Conservation (phyloP, 1,140 invertebrate genomes). For the Limonius californicus region DNA sequence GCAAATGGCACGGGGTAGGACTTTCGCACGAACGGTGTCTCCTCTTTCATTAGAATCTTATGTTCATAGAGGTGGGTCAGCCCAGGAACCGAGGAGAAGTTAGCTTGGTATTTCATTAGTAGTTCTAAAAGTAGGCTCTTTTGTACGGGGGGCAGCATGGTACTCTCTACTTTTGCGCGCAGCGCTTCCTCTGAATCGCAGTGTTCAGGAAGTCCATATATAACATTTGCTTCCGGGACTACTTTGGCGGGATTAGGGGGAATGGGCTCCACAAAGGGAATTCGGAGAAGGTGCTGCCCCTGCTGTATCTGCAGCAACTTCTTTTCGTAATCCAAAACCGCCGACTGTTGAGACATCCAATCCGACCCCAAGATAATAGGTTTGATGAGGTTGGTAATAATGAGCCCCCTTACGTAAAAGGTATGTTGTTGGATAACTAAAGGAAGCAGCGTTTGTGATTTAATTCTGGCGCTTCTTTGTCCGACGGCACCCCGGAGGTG, state of each 20-base stretch:
- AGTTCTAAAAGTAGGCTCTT: not conserved
- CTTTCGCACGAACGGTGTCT: slow-evolving; percentile 17
- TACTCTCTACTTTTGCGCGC: not conserved
- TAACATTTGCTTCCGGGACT: not conserved
- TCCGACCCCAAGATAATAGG: slow-evolving; percentile 17
- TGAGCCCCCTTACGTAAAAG: not conserved
- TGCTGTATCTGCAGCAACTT: not conserved
- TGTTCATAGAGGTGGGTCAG: slow-evolving; percentile 24
- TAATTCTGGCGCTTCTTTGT: slow-evolving; percentile 5
- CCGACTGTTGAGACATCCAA: not conserved
- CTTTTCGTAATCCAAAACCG: not conserved
- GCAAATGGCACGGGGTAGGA: slow-evolving; percentile 31
- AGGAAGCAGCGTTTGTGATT: not conserved
- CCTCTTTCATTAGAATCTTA: slow-evolving; percentile 23
- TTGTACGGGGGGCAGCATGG: not conserved
- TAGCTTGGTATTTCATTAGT: not conserved
- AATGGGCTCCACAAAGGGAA: not conserved
- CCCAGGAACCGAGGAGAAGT: slow-evolving; percentile 26
- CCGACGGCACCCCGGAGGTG: slow-evolving; percentile 13
- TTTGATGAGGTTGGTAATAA: slow-evolving; percentile 13
- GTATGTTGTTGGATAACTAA: not conserved
- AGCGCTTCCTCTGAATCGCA: not conserved
- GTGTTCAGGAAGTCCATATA: not conserved
- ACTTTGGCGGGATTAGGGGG: not conserved
- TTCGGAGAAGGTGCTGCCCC: not conserved